Percentiles rank a stretch among this genome's conserved stretches.
phyloP scores from a whole-genome alignment of 53 echinoderm and acorn worm species.

The Paracentrotus lividus region DNA sequence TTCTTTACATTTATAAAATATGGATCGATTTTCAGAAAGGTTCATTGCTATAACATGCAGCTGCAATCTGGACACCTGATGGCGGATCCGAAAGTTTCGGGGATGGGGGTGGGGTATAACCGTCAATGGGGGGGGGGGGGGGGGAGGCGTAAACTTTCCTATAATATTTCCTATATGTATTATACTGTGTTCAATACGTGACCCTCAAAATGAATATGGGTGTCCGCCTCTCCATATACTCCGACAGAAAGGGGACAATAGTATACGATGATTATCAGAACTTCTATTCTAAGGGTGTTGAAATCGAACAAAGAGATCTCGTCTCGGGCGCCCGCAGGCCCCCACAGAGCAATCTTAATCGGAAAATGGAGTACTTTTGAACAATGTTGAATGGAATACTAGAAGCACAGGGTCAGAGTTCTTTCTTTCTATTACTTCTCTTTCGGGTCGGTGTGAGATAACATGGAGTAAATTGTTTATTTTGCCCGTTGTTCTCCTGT shows the following conservation, averaged over 20 bases:
- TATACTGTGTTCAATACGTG: no score
- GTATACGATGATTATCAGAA: neutral
- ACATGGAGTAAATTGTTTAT: neutral
- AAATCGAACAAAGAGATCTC: neutral
- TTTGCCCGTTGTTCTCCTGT: neutral
- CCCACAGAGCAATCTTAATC: neutral
- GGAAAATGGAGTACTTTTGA: neutral
- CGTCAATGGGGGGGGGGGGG: no score
- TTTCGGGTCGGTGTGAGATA: neutral
- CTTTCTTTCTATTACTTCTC: conserved; percentile 26
- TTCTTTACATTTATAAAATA: no score
- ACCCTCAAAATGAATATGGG: no score
- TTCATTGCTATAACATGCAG: neutral
- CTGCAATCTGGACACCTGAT: no score
- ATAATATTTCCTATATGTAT: no score
- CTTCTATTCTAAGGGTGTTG: neutral
- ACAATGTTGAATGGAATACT: neutral
- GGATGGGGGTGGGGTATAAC: no score
- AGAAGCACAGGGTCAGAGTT: neutral
- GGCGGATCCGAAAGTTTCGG: no score
- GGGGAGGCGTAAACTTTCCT: no score
- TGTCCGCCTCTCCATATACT: no score
- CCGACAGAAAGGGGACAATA: neutral
- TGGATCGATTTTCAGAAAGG: no score
- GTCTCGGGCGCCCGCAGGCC: conserved; percentile 1